Evolutionary conservation across 2,797 vertebrate species (phyloP).

Genomic region (Spinus olivaceus): DNA sequence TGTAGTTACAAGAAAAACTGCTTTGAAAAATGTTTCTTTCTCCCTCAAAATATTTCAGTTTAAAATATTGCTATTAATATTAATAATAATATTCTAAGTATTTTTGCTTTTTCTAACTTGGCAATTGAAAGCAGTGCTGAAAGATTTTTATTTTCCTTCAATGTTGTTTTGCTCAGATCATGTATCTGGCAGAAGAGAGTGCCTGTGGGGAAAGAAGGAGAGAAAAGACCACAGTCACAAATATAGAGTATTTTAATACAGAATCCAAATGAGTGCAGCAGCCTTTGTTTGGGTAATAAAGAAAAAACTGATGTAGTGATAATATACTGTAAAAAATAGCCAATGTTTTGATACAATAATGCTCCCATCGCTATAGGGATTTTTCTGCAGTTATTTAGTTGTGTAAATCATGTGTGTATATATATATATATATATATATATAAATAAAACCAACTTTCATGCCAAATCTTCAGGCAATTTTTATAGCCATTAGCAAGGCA

Average conservation of each 20-base stretch:
- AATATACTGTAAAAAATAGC: constrained; percentile 5
- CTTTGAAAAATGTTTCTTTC: neutral
- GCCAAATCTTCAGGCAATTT: constrained; percentile 4
- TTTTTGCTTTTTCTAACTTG: neutral
- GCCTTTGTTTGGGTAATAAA: constrained; percentile 17
- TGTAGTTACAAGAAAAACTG: neutral
- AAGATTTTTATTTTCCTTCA: neutral
- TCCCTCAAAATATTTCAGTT: neutral
- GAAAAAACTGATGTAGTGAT: neutral
- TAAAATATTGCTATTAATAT: neutral
- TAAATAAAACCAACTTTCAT: neutral
- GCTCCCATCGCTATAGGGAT: neutral
- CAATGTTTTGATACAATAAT: neutral
- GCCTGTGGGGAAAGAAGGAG: neutral
- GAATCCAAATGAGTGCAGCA: neutral
- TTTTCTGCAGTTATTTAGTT: constrained; percentile 23
- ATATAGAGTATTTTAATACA: neutral
- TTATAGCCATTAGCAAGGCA: neutral
- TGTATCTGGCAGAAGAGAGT: neutral
- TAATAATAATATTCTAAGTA: neutral
- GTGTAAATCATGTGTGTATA: neutral
- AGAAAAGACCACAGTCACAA: neutral
- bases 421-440: neutral
- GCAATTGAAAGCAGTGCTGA: neutral
- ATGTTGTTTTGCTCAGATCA: neutral